A percentile compares a stretch with the other conserved stretches of the same genome.
Evolutionary conservation across 2,797 vertebrate genomes (phyloP).

Genomic region (Scyliorhinus canicula): DNA sequence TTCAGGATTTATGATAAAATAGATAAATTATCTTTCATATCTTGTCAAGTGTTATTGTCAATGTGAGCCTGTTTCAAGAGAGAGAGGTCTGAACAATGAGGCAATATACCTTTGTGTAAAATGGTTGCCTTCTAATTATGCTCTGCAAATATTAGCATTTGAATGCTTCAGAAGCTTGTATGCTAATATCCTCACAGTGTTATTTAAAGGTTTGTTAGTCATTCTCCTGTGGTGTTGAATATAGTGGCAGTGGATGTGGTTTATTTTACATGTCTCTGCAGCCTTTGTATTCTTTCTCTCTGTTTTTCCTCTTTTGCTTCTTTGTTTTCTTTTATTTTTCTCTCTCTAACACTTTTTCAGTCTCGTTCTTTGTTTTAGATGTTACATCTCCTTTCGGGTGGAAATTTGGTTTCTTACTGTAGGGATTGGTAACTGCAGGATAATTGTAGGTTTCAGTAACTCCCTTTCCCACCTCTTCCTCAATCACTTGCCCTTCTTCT

Average conservation of each 20-base stretch:
- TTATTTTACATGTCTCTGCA: neutral
- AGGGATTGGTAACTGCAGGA: neutral
- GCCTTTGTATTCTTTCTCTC: neutral
- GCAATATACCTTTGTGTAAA: neutral
- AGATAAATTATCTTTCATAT: neutral
- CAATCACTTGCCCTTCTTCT: neutral
- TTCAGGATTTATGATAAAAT: neutral
- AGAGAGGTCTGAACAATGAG: neutral
- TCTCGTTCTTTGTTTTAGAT: neutral
- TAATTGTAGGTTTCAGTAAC: neutral
- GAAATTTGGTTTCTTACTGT: neutral
- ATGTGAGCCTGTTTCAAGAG: neutral
- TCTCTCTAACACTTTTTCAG: neutral
- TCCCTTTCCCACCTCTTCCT: neutral
- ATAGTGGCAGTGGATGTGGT: neutral
- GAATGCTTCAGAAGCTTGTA: neutral
- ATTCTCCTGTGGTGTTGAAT: constrained; percentile 8
- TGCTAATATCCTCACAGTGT: neutral
- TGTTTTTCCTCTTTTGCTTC: neutral
- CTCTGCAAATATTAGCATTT: neutral
- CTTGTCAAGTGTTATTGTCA: neutral
- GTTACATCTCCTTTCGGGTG: neutral
- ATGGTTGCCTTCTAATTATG: neutral
- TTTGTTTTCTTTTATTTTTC: neutral
- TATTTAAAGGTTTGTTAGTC: constrained; percentile 2